Evolutionary conservation across 2,888 invertebrate species (phyloP).

Genomic region (Pseudeuparius sepicola): DNA sequence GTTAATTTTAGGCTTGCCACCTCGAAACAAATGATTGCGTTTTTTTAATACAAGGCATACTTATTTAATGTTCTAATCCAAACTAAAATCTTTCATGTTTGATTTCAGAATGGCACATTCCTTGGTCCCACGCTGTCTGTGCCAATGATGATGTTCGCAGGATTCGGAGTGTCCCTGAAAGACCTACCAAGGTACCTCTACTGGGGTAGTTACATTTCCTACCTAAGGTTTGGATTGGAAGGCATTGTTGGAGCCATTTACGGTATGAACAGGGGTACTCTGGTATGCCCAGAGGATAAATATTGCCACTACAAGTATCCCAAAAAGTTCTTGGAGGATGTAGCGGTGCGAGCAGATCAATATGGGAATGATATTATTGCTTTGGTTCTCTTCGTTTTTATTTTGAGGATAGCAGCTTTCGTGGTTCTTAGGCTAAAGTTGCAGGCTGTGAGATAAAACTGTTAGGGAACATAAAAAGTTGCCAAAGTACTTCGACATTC

Average conservation of each 20-base stretch:
- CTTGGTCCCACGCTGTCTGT: constrained; percentile 85
- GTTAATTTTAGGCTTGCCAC: no score
- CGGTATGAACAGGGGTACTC: constrained; percentile 60
- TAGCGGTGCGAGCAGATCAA: constrained; percentile 70
- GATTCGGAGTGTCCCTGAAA: constrained; percentile 83
- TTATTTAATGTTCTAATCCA: no score
- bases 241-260: constrained; percentile 79
- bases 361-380: constrained; percentile 78
- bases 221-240: constrained; percentile 83
- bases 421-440: constrained; percentile 70
- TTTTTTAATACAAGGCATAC: no score
- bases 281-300: constrained; percentile 63
- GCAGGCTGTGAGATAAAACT: constrained; percentile 50
- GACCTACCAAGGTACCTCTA: constrained; percentile 78
- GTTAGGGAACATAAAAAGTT: neutral
- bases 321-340: constrained; percentile 66
- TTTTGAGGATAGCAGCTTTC: constrained; percentile 57
- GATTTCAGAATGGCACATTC: constrained; percentile 82
- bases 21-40: no score
- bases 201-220: constrained; percentile 90
- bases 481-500: no score
- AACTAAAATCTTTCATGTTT: no score
- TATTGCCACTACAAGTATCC: constrained; percentile 84
- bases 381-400: constrained; percentile 54
- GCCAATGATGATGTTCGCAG: constrained; percentile 95